Conservation (phyloP, 1,140 invertebrate genomes). For the Aphidius gifuensis region DNA sequence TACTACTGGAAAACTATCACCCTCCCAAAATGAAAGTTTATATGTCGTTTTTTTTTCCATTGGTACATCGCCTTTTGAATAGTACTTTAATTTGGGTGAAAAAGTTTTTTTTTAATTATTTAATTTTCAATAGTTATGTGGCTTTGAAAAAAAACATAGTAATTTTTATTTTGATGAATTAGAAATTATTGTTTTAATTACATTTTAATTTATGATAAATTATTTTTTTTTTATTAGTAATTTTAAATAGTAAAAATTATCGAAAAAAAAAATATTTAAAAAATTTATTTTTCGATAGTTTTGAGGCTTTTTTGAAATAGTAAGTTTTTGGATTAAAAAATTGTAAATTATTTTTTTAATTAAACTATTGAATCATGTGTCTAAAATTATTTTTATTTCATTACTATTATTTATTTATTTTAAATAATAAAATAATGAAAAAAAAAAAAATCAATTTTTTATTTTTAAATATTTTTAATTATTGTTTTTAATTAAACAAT, state of each 20-base stretch:
- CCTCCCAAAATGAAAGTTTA: conserved; percentile 57
- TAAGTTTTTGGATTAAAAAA: too few species aligned
- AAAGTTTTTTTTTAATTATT: conserved; percentile 24
- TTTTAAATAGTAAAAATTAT: too few species aligned
- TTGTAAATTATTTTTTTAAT: too few species aligned
- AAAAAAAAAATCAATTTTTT: too few species aligned
- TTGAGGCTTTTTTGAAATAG: too few species aligned
- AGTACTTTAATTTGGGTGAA: conserved; percentile 47
- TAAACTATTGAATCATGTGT: too few species aligned
- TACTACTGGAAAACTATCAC: conserved; percentile 37
- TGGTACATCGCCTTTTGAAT: conserved; percentile 52
- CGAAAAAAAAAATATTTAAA: neutral
- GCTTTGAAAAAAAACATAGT: neutral
- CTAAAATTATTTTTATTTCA: too few species aligned
- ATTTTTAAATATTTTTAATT: too few species aligned
- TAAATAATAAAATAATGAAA: too few species aligned
- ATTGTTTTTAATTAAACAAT: neutral
- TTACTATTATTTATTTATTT: too few species aligned
- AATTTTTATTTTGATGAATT: too few species aligned
- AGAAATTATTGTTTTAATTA: neutral
- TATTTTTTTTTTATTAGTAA: neutral
- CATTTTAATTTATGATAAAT: neutral
- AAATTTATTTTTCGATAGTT: neutral
- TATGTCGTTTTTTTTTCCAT: conserved; percentile 61
- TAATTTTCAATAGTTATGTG: neutral